phyloP scores from a whole-genome alignment of 2,113 vertebrate genomes.

The Otocyon megalotis region DNA sequence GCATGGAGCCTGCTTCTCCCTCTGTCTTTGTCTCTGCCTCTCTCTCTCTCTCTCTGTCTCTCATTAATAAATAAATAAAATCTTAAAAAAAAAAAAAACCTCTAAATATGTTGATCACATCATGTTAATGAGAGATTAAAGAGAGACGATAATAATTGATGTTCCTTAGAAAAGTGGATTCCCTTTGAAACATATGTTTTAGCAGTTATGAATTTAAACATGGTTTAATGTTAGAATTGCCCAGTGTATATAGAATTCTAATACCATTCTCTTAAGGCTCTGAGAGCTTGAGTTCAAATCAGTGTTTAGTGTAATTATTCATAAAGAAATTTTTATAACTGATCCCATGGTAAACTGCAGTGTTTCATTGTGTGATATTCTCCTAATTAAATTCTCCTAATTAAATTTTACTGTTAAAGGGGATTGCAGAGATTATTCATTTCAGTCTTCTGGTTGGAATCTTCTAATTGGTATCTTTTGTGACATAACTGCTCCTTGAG shows the following conservation, averaged over 20 bases:
- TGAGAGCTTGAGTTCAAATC: constrained; percentile 6
- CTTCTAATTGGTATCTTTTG: background rate
- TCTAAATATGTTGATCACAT: background rate
- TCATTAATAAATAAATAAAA: background rate
- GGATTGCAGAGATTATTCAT: background rate
- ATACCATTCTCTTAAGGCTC: background rate
- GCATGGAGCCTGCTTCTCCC: background rate
- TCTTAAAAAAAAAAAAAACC: too few relatives aligned
- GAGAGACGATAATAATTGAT: background rate
- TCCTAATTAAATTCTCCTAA: constrained; percentile 1
- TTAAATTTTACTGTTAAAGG: constrained; percentile 38
- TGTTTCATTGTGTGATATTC: constrained; percentile 52
- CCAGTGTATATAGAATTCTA: background rate
- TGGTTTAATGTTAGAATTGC: constrained; percentile 7
- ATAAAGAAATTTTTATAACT: constrained; percentile 49
- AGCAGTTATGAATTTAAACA: background rate
- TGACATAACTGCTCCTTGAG: constrained; percentile 9
- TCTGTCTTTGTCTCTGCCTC: background rate
- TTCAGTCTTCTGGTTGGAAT: background rate
- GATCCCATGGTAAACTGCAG: background rate
- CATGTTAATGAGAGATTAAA: background rate
- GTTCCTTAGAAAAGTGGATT: background rate
- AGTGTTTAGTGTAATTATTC: constrained; percentile 31
- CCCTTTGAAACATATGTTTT: background rate
- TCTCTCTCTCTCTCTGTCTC: background rate